Percentiles rank a stretch among this genome's conserved stretches.
These are phyloP conservation scores for Branchipolynoe longqiensis DNA, from an alignment of 2,888 invertebrate species.

Conservation along the genomic window DNA sequence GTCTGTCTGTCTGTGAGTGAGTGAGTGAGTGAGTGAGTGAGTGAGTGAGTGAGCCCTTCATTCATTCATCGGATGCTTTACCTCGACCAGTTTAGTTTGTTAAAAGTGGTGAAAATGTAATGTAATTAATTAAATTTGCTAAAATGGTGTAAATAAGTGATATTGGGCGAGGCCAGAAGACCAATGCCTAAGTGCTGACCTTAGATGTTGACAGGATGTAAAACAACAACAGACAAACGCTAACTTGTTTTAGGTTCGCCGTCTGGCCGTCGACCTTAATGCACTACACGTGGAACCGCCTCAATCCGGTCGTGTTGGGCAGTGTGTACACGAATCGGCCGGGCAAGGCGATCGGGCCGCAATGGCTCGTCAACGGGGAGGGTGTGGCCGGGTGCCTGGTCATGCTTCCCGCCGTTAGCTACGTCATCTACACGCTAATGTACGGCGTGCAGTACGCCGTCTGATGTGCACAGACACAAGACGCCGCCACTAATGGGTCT, in stretches of 20 bases:
- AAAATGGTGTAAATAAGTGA: too few species aligned
- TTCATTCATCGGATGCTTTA: too few species aligned
- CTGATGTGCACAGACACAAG: too few species aligned
- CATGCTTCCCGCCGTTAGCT: slow-evolving; percentile 68
- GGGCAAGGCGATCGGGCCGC: slow-evolving; percentile 69
- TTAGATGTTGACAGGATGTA: too few species aligned
- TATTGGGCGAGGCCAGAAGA: too few species aligned
- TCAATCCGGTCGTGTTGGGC: slow-evolving; percentile 72
- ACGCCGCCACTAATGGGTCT: too few species aligned
- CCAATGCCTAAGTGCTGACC: too few species aligned
- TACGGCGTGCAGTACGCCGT: background rate
- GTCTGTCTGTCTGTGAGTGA: slow-evolving; percentile 65
- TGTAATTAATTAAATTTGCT: too few species aligned
- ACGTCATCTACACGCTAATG: slow-evolving; percentile 32
- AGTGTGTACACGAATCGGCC: slow-evolving; percentile 73
- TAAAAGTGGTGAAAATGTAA: too few species aligned
- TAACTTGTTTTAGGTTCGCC: slow-evolving; percentile 71
- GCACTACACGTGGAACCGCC: slow-evolving; percentile 72
- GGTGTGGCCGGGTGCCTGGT: slow-evolving; percentile 72
- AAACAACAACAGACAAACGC: too few species aligned
- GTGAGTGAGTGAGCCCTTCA: slow-evolving; percentile 64
- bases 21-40: slow-evolving; percentile 64
- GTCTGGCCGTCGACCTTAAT: slow-evolving; percentile 72
- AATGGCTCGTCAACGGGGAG: slow-evolving; percentile 75
- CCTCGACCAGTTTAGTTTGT: too few species aligned